A percentile compares a stretch with the other conserved stretches of the same genome.
Evolutionary conservation across 2,113 vertebrate species (phyloP).

Genomic region (Oxyura jamaicensis): DNA sequence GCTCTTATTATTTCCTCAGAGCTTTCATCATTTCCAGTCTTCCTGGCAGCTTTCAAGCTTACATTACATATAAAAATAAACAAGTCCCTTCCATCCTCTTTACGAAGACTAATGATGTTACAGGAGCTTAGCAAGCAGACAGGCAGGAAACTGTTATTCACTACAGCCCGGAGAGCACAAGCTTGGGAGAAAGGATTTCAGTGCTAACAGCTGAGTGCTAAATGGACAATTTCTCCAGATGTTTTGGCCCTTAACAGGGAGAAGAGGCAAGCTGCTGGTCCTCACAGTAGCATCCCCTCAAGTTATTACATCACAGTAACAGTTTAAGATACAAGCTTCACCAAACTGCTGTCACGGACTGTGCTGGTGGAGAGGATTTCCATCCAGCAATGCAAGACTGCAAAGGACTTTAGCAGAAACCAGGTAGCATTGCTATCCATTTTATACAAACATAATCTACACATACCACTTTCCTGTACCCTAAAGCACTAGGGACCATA

Average conservation of each 20-base stretch:
- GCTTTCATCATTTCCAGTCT: background rate
- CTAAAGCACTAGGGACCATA: background rate
- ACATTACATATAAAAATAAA: background rate
- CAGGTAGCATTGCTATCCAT: background rate
- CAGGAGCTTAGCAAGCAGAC: background rate
- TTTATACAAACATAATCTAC: background rate
- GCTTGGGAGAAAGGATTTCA: background rate
- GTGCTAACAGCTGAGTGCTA: rapidly evolving
- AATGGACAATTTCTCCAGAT: rapidly evolving
- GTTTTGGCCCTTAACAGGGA: background rate
- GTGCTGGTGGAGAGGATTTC: background rate
- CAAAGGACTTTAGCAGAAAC: background rate
- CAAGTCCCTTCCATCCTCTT: background rate
- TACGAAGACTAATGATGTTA: background rate
- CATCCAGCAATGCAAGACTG: background rate
- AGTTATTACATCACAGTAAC: background rate
- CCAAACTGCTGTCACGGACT: too few relatives aligned
- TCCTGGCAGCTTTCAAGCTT: background rate
- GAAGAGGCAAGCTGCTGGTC: background rate
- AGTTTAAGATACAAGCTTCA: background rate
- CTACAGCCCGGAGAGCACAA: background rate
- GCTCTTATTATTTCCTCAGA: background rate
- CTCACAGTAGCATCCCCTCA: background rate
- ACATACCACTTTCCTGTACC: background rate
- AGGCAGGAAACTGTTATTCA: background rate